Evolutionary conservation across 2,888 invertebrate genomes (phyloP).

Genomic region (Podotricha telesiphe): DNA sequence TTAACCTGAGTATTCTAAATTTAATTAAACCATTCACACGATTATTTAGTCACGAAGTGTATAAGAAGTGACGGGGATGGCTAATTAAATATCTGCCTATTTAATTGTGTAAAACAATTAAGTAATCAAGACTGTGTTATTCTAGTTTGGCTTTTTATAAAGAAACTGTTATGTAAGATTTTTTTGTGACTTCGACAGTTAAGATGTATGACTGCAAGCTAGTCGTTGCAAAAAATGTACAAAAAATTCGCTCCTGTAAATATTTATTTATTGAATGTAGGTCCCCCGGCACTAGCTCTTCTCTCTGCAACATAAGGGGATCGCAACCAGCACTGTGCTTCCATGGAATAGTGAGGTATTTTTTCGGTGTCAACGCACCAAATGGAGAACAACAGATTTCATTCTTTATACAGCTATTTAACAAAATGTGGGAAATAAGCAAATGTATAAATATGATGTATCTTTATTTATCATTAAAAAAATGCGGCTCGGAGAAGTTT

Average conservation of each 20-base stretch:
- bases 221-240: not conserved
- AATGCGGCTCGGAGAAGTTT: not conserved
- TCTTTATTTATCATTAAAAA: not conserved
- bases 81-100: not conserved
- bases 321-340: too few species aligned
- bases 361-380: too few species aligned
- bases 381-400: too few species aligned
- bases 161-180: not conserved
- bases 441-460: not conserved
- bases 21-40: constrained; percentile 30
- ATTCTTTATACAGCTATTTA: too few species aligned
- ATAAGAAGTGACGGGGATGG: constrained; percentile 7
- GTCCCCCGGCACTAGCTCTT: not conserved
- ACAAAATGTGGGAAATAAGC: too few species aligned
- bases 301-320: too few species aligned
- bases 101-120: constrained; percentile 12
- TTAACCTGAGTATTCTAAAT: constrained; percentile 21
- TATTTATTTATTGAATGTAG: not conserved
- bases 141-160: not conserved
- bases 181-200: not conserved
- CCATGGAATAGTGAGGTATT: too few species aligned
- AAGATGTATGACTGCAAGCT: too few species aligned
- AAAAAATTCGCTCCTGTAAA: not conserved
- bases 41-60: constrained; percentile 26
- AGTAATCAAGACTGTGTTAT: not conserved